phyloP scores from a whole-genome alignment of 1,140 invertebrate genomes.

The Phocides pigmalion region DNA sequence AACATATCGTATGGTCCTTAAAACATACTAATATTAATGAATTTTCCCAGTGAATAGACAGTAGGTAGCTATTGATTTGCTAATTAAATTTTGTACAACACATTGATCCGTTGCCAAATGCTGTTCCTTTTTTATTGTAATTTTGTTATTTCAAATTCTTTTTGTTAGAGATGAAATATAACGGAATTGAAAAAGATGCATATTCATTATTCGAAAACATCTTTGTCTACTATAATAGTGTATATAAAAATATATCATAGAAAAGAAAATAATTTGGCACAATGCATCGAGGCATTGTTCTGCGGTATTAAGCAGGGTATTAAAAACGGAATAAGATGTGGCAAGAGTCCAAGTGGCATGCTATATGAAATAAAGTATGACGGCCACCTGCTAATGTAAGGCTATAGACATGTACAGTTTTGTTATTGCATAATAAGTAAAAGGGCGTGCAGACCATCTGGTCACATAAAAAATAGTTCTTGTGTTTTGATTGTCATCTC shows the following conservation, averaged over 20 bases:
- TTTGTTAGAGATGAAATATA: neutral
- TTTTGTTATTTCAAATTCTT: too few species aligned
- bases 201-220: neutral
- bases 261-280: constrained; percentile 16
- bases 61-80: neutral
- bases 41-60: too few species aligned
- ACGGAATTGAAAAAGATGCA: neutral
- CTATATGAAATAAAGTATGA: constrained; percentile 4
- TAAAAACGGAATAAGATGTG: constrained; percentile 43
- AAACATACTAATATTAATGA: too few species aligned
- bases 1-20: too few species aligned
- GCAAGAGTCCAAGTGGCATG: constrained; percentile 36
- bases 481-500: too few species aligned
- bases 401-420: too few species aligned
- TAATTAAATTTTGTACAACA: neutral
- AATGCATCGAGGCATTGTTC: constrained; percentile 19
- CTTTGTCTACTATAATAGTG: neutral
- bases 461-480: too few species aligned
- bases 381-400: neutral
- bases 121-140: neutral
- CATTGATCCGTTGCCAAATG: neutral
- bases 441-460: too few species aligned
- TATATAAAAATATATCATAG: neutral
- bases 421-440: too few species aligned
- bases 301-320: constrained; percentile 37